Conservation (phyloP, 2,113 vertebrate genomes). For the Natator depressus region DNA sequence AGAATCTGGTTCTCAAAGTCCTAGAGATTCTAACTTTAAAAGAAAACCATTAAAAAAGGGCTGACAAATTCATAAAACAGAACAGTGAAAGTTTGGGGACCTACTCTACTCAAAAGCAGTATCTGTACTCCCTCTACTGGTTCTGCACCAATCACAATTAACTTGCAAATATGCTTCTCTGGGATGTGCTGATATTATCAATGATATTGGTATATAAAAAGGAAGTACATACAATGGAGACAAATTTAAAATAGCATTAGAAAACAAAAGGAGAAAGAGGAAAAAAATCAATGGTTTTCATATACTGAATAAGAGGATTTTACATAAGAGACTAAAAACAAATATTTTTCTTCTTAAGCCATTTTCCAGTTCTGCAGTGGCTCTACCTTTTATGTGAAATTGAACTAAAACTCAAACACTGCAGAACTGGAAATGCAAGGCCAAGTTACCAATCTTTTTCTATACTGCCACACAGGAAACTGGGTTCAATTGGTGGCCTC, state of each 20-base stretch:
- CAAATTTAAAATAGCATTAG: neutral
- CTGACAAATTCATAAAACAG: neutral
- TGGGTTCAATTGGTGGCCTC: neutral
- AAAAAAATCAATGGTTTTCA: neutral
- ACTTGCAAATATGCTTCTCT: neutral
- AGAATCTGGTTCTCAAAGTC: neutral
- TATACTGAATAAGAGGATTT: neutral
- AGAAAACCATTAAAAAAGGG: neutral
- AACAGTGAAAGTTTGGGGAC: neutral
- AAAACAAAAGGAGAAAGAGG: neutral
- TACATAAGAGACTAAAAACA: neutral
- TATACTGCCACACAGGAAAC: neutral
- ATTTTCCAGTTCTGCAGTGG: neutral
- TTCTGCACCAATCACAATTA: constrained; percentile 26
- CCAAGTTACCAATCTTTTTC: neutral
- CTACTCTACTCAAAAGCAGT: neutral
- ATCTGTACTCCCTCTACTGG: constrained; percentile 67
- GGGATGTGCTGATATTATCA: accelerated
- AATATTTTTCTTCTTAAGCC: neutral
- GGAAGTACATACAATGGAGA: accelerated
- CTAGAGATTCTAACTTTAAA: neutral
- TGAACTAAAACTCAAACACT: neutral
- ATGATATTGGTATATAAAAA: neutral
- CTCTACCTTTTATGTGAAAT: neutral
- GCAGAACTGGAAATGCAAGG: neutral